Conservation (phyloP, 2,888 invertebrate genomes). For the Eupithecia centaureata region DNA sequence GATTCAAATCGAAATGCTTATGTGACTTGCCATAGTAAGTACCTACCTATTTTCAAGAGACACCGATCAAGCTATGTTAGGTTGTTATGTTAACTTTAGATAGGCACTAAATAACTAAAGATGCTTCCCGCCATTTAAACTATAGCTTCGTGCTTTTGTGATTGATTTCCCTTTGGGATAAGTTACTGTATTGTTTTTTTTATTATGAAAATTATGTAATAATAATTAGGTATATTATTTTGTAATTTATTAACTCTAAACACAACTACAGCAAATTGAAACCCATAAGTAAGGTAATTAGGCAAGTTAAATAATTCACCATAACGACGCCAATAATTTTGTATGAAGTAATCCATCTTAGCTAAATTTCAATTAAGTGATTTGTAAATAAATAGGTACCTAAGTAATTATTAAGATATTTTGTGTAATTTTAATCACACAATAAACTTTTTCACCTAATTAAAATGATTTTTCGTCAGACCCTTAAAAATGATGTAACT, state of each 20-base stretch:
- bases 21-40: not conserved
- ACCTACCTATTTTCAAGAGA: not conserved
- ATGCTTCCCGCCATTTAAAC: constrained; percentile 13
- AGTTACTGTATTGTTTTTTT: not conserved
- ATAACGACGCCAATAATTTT: not conserved
- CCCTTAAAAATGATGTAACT: not conserved
- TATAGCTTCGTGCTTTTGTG: not conserved
- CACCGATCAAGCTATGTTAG: not conserved
- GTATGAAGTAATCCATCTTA: not conserved
- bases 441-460: constrained; percentile 62
- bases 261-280: not conserved
- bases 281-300: not conserved
- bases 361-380: constrained; percentile 46
- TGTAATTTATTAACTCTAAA: not conserved
- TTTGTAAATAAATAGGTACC: constrained; percentile 47
- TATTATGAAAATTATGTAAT: not conserved
- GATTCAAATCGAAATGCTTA: too few species aligned
- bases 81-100: constrained; percentile 3
- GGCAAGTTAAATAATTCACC: not conserved
- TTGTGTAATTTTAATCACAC: constrained; percentile 43
- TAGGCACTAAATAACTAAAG: constrained; percentile 5
- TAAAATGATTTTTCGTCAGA: not conserved
- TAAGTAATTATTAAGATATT: constrained; percentile 46
- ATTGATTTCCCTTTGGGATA: constrained; percentile 3
- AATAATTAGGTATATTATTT: not conserved